phyloP scores from a whole-genome alignment of 2,888 invertebrate genomes.

The Tiphia femorata region DNA sequence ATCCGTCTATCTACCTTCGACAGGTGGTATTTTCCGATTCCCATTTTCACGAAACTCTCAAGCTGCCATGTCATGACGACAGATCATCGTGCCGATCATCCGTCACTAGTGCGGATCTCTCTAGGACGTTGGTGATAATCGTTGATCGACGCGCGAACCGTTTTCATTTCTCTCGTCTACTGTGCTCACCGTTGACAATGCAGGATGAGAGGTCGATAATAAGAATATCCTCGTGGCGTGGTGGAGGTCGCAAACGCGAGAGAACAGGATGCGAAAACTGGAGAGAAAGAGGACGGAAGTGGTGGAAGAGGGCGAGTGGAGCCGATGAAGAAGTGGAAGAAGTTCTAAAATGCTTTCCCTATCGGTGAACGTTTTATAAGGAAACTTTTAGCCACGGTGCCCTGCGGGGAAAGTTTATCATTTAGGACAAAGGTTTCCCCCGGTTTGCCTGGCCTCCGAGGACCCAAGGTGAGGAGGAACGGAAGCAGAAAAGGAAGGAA shows the following conservation, averaged over 20 bases:
- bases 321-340: too few species aligned
- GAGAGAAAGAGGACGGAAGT: too few species aligned
- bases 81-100: conserved; percentile 21
- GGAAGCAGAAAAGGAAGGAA: not conserved
- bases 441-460: conserved; percentile 30
- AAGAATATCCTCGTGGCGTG: too few species aligned
- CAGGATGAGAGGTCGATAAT: too few species aligned
- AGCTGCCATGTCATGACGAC: conserved; percentile 21
- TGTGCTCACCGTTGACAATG: too few species aligned
- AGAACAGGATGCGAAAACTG: too few species aligned
- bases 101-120: not conserved
- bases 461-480: conserved; percentile 19
- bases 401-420: conserved; percentile 59
- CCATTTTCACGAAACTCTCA: conserved; percentile 26
- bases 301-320: too few species aligned
- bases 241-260: too few species aligned
- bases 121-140: not conserved
- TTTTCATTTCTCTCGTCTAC: too few species aligned
- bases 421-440: conserved; percentile 54
- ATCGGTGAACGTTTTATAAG: conserved; percentile 52
- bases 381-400: conserved; percentile 49
- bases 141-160: not conserved
- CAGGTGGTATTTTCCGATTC: conserved; percentile 24
- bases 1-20: conserved; percentile 24
- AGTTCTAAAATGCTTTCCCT: conserved; percentile 54